Base-by-base conservation (phyloP, 2,888 invertebrate genomes). In the Neocrepidodera transversa region DNA sequence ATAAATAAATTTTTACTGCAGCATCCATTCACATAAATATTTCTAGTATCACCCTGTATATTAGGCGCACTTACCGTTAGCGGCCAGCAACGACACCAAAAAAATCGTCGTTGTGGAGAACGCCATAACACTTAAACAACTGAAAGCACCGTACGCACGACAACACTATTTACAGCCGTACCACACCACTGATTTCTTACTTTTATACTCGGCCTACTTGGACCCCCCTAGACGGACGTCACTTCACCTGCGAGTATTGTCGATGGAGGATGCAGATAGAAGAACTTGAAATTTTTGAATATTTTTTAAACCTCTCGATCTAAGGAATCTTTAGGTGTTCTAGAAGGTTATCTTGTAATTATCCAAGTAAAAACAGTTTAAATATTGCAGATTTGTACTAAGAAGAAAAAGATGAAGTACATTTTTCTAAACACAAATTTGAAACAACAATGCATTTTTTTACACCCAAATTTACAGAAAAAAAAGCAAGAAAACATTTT, bases 201-300 rank as follows among this genome's bases (percentile, higher is more conserved):
- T 79, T 79, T 76, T 79, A 79, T 79, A 79, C 72, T 74, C 78
- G 78, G 78, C 78, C 77, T 78, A 76, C 75, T 73, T 73, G 74
- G 71, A 74, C 76, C 76, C 74, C 77, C 74, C 74, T 75, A 71
- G 73, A 71, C 64, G 76, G 73, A 75, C 76, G 76, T 76, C 76
- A 76, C 65, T 68, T 65, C 66, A 61, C 64, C 66, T 64, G 64
- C 45, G 36, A 45, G 45, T 5, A 23, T 36, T 26, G 54, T 10
- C 11, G 16, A 16, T 18, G 42, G 53, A 53, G 43, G 53, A 53
- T 53, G 43, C 42, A 23, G 45, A 14, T 28, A 23, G 30, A 30
- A 11, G 11, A 43, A 42, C 30, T 32, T 42, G 16, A 30, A 28
- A 17, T 40, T 43, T 43, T 32, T 35, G 53, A 32, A 26, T 26